Percentiles rank a stretch among this genome's conserved stretches.
Evolutionary conservation across 2,888 invertebrate genomes (phyloP).

Genomic region (Oasisia sp.): DNA sequence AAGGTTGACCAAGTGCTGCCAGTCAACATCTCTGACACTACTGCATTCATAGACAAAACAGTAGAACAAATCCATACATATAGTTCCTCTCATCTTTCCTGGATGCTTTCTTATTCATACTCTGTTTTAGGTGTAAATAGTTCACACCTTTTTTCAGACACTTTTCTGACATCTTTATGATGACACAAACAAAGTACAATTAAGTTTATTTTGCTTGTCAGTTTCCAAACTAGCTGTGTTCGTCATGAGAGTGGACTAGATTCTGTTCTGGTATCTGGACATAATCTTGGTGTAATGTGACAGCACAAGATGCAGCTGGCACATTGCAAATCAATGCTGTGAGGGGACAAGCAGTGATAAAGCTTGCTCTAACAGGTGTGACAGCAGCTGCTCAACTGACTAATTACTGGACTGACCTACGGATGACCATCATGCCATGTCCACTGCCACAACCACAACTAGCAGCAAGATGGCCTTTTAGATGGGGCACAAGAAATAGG

Average conservation of each 20-base stretch:
- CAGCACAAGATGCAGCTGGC: not conserved
- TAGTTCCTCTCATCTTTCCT: not conserved
- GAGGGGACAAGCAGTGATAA: not conserved
- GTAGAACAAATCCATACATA: not conserved
- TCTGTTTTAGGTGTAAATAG: not conserved
- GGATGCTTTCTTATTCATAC: not conserved
- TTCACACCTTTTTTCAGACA: not conserved
- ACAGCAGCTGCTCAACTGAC: not conserved
- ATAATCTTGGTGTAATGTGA: not conserved
- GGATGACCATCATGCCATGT: not conserved
- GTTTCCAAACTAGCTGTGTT: not conserved
- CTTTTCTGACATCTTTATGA: not conserved
- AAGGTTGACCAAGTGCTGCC: not conserved
- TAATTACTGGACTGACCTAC: not conserved
- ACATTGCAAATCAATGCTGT: not conserved
- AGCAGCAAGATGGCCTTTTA: not conserved
- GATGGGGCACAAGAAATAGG: not conserved
- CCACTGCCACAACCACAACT: not conserved
- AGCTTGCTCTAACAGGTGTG: not conserved
- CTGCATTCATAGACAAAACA: not conserved
- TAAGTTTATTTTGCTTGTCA: not conserved
- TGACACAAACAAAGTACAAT: not conserved
- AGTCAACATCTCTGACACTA: not conserved
- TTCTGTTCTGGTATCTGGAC: not conserved
- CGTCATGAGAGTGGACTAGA: not conserved